Percentiles rank a stretch among this genome's conserved stretches.
These are phyloP conservation scores for Diachrysia chrysitis DNA, from an alignment of 2,888 invertebrate genomes.

Conservation along the genomic window DNA sequence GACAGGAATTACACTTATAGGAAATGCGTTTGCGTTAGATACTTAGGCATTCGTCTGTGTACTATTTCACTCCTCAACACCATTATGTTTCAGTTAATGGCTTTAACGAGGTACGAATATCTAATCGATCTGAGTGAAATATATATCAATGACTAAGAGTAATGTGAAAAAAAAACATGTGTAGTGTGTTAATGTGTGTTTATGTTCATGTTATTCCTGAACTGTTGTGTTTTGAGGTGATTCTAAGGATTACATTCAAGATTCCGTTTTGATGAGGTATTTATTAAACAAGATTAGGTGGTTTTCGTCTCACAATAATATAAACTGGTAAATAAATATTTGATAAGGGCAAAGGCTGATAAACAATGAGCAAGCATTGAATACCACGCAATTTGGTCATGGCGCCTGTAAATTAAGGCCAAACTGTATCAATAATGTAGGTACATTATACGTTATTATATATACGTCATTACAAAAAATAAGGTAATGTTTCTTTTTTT, in stretches of 20 bases:
- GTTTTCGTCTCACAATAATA: background rate
- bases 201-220: slow-evolving; percentile 8
- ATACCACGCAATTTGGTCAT: background rate
- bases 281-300: background rate
- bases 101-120: slow-evolving; percentile 40
- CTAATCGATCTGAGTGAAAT: slow-evolving; percentile 43
- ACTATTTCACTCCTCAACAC: slow-evolving; percentile 51
- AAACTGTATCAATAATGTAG: background rate
- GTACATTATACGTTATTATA: too few relatives aligned
- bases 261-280: background rate
- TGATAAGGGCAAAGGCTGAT: too few relatives aligned
- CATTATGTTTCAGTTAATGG: slow-evolving; percentile 39
- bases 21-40: background rate
- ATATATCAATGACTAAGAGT: slow-evolving; percentile 37
- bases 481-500: too few relatives aligned
- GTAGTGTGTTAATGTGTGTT: slow-evolving; percentile 8
- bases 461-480: too few relatives aligned
- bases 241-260: background rate
- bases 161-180: slow-evolving; percentile 25
- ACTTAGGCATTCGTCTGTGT: slow-evolving; percentile 29
- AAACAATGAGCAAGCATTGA: background rate
- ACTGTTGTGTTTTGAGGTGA: background rate
- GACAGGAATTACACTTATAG: background rate
- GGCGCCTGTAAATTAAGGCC: background rate
- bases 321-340: too few relatives aligned